Conservation (phyloP, 2,797 vertebrate genomes). For the Esox lucius region DNA sequence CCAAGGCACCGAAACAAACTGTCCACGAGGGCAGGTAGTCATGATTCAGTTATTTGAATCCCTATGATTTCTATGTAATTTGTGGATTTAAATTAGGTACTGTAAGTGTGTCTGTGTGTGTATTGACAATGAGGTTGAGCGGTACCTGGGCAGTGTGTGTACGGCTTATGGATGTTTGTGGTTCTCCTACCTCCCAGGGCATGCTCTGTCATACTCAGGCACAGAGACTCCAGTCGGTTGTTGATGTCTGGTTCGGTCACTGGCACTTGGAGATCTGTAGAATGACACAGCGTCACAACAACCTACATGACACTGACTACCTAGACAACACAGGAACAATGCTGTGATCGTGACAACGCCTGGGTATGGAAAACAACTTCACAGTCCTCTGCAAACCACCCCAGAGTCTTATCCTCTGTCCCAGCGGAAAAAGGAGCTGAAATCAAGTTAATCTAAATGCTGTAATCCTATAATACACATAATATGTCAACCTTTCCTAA, state of each 20-base stretch:
- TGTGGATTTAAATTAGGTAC: not conserved
- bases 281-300: not conserved
- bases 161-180: not conserved
- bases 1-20: no score
- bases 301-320: not conserved
- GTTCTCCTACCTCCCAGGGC: constrained; percentile 86
- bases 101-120: constrained; percentile 2
- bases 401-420: not conserved
- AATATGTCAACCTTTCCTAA: not conserved
- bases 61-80: no score
- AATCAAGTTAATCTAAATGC: not conserved
- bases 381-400: not conserved
- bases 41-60: no score
- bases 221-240: constrained; percentile 97
- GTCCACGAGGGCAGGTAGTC: no score
- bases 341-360: no score
- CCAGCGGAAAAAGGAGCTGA: not conserved
- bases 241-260: constrained; percentile 98
- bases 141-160: not conserved
- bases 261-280: constrained; percentile 89
- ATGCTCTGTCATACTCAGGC: constrained; percentile 98
- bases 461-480: not conserved
- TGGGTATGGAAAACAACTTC: no score
- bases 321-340: no score
- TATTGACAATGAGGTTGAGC: not conserved